Base-by-base conservation (phyloP, 2,113 vertebrate genomes). In the Nycticebus coucang region DNA sequence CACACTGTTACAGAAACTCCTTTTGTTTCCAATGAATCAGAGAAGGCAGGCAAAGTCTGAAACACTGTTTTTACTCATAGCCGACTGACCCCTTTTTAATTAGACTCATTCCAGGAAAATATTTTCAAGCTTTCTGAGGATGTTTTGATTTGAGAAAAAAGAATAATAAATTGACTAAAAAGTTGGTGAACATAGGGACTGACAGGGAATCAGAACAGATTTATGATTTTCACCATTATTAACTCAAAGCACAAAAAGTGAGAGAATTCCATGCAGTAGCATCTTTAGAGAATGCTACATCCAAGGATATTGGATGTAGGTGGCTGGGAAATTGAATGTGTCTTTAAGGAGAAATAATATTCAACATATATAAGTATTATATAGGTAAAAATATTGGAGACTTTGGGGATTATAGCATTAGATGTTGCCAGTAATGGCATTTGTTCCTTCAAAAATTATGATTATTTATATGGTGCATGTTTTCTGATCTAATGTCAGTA, bases 1-100 rank as follows among this genome's bases (percentile, higher is more conserved):
- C 99, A 99, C 99, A 99, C 98, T 97, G 98, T 98, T 98, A 97
- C 91, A 97, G 97, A 98, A 98, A 98, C 97, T 98, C 98, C 98
- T 98, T 98, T 98, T 98, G 98, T 98, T 98, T 98, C 97, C 96
- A 97, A 80, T 90, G 83, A 98, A 79, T 98, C 95, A 91, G 94
- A 97, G 93, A 97, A 97, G 96, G 95, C 97, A 97, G 11, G 30
- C 86, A 94, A 98, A 97, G 83, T 95, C 91, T 96, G 91, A 98
- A 97, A 96, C 93, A 96, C 96, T 97, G 75, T 95, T 96, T 97
- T 96, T 93, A 95, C 90, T 97, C 94, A 78, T 57, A 87, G 69
- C 75, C 97, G 55, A 96, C 87, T 93, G 96, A 86, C 81, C 80
- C 88, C 92, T 98, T 86, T 92, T 97, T 98, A 97, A 97, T 98